Base-by-base conservation (phyloP, 2,113 vertebrate species). In the Manacus vitellinus region DNA sequence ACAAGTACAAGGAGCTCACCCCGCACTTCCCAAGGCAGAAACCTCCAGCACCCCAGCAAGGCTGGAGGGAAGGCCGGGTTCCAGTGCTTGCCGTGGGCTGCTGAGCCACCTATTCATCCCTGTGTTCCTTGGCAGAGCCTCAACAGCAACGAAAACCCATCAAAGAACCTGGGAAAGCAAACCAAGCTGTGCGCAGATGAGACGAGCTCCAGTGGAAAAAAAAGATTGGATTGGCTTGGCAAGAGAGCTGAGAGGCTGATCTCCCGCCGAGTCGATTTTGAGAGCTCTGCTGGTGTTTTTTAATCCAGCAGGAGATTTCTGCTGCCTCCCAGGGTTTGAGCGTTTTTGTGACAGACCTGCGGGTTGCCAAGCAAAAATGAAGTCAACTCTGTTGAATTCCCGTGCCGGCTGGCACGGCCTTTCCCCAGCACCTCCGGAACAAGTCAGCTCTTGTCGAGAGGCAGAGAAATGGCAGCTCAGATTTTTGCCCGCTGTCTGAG, bases 101-200 rank as follows among this genome's bases (percentile, higher is more conserved):
- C 88, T 80, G 91, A 94, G 76, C 88, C 91, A 96, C 86, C 95
- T 92, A 93, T 90, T 96, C 88, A 96, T 93, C 65, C 54, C 73
- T 11, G 7, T 4, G 0, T 43, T 71, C 37, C 68, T 86, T 95
- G 96, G 95, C 91, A 84, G 86, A 71, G 51, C 43, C 72, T 75
- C 96, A 96, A 62, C 14, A 74, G 72, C 85, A 74, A 90, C 3
- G 2, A 85, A 89, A 95, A 47, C 47, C 90, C 92, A 80, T 92
- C 95, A 96, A 93, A 96, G 82, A 44, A 85, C 39, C 68, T 75
- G 72, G 79, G 82, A 93, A 96, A 92, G 75, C 82, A 93, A 86
- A 93, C 55, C 93, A 74, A 92, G 67, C 93, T 66, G 46, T 14
- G 55, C 23, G 1, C 21, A 4, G 74, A 93, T 88, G 85, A 94